Evolutionary conservation across 2,888 invertebrate genomes (phyloP).

Genomic region (Pterobdella sp.): DNA sequence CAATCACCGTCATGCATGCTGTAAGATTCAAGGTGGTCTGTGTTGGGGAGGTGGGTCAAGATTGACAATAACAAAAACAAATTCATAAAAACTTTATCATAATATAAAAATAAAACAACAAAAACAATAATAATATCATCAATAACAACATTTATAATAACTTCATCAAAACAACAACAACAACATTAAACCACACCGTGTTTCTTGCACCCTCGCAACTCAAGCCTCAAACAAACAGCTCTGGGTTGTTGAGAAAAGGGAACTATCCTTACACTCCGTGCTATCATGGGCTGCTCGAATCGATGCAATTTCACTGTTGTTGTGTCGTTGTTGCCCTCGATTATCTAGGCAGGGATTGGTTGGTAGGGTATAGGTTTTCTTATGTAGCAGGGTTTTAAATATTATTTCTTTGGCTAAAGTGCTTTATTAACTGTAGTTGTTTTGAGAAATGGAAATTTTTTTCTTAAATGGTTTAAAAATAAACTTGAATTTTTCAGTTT

Average conservation of each 20-base stretch:
- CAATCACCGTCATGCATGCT: background rate
- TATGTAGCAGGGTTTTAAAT: background rate
- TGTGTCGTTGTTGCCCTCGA: background rate
- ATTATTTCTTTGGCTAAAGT: background rate
- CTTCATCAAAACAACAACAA: background rate
- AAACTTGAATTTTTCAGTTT: too few species aligned
- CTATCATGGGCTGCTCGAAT: background rate
- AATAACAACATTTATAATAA: too few species aligned
- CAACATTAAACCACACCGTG: background rate
- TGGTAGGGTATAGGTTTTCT: background rate
- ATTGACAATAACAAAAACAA: too few species aligned
- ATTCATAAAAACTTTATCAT: too few species aligned
- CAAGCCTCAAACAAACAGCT: background rate
- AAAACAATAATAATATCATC: too few species aligned
- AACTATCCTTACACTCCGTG: background rate
- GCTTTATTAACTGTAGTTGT: too few species aligned
- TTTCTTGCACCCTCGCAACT: background rate
- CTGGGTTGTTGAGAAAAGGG: background rate
- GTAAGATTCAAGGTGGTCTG: background rate
- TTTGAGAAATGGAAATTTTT: too few species aligned
- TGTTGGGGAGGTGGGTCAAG: background rate
- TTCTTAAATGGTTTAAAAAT: too few species aligned
- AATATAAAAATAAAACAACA: too few species aligned
- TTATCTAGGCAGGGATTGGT: background rate
- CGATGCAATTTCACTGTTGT: background rate